A percentile compares a stretch with the other conserved stretches of the same genome.
phyloP scores from a whole-genome alignment of 2,113 vertebrate genomes.

The Protomyctophum bolini region DNA sequence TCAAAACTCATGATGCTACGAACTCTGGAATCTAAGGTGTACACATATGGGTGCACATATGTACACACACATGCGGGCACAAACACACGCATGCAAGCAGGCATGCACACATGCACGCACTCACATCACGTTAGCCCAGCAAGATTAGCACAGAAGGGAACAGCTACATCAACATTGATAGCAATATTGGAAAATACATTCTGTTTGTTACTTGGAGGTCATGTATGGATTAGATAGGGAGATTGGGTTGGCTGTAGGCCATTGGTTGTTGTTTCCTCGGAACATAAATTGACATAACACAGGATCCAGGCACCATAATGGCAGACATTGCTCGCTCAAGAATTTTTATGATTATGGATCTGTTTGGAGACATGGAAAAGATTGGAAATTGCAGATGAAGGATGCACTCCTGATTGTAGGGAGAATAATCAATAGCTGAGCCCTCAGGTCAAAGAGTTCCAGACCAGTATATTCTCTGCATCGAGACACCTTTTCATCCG shows the following conservation, averaged over 20 bases:
- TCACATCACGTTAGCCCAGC: constrained; percentile 15
- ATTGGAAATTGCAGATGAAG: constrained; percentile 64
- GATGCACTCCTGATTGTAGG: constrained; percentile 23
- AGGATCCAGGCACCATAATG: constrained; percentile 36
- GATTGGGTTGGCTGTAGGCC: constrained; percentile 62
- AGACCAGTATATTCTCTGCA: constrained; percentile 32
- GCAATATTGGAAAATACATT: constrained; percentile 67
- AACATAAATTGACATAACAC: constrained; percentile 66
- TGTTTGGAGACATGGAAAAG: constrained; percentile 41
- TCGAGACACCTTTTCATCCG: constrained; percentile 36
- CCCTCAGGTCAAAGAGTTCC: constrained; percentile 38
- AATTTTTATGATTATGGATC: constrained; percentile 69
- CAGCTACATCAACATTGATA: constrained; percentile 63
- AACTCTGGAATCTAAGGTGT: constrained; percentile 54
- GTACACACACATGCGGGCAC: constrained; percentile 7
- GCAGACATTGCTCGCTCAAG: constrained; percentile 33
- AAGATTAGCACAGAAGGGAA: constrained; percentile 29
- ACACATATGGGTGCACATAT: neutral
- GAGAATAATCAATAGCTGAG: constrained; percentile 10
- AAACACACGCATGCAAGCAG: constrained; percentile 2
- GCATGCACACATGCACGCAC: constrained; percentile 2
- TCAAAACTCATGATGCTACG: constrained; percentile 68
- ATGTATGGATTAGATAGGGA: constrained; percentile 66
- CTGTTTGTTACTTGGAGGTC: constrained; percentile 57
- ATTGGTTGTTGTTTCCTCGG: constrained; percentile 45